Evolutionary conservation across 2,113 vertebrate species (phyloP), one percentile per base, ranked within the genome.

Genomic region (Ia io): DNA sequence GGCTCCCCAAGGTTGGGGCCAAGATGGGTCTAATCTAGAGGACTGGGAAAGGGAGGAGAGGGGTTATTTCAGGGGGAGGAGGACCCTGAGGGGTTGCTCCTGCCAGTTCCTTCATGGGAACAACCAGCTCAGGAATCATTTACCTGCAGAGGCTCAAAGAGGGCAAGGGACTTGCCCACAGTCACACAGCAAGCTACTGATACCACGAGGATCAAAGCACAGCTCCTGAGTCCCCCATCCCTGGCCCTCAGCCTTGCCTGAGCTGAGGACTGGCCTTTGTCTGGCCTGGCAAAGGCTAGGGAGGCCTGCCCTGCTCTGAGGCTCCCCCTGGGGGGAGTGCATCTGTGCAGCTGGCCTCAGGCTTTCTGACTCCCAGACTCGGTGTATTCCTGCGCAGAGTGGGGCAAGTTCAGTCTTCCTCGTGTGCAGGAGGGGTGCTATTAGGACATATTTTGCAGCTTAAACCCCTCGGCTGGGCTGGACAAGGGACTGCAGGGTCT

Each of bases 71-170:
- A 6, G 69, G n/a, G 25, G 9, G 4, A 79, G 82, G 40, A 71
- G 37, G 47, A 1, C 16, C 30, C 74, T 77, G 17, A 71, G 22
- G 12, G 8, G 30, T 16, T 35, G n/a, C 17, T 94, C 42, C 35
- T 90, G 71, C 61, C 12, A 9, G 2, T 23, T 88, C 59, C 51
- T 53, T 40, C 10, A n/a, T 61, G 5, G 12, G 7, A 32, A 47
- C 5, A 51, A 69, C 42, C 51, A 88, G 25, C 69, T 74, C 59
- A 69, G 40, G 37, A 65, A 30, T 28, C 70, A 13, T 10, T 92
- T n/a, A 10, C 40, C 37, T 51, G 47, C 25, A 90, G 82, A 71
- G 65, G 49, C 65, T 87, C 82, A 88, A 85, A 87, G 77, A 78
- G 49, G 67, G 17, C 35, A 49, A 35, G 67, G 20, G 22, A 23